Percentiles rank a stretch among this genome's conserved stretches.
Conservation (phyloP, 2,797 vertebrate genomes). For the Onychomys torridus region DNA sequence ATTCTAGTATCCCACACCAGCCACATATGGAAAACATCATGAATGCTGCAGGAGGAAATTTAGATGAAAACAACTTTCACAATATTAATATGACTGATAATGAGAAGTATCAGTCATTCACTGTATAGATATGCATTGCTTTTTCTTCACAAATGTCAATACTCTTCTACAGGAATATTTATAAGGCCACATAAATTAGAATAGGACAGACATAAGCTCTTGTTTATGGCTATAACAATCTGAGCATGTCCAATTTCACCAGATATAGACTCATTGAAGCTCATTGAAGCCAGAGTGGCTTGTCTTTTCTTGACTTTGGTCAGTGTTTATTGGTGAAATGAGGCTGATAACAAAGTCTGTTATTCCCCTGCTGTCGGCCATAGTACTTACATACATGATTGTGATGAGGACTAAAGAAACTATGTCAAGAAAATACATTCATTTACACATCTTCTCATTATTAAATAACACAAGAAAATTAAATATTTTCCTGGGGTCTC, state of each 20-base stretch:
- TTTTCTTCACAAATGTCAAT: background rate
- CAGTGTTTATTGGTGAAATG: background rate
- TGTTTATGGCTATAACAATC: background rate
- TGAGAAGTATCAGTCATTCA: background rate
- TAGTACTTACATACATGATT: background rate
- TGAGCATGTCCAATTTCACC: no score
- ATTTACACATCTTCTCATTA: accelerated
- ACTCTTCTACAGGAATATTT: background rate
- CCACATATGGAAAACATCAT: background rate
- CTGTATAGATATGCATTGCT: background rate
- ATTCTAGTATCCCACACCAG: background rate
- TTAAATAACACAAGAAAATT: background rate
- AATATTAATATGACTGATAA: background rate
- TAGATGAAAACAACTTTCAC: background rate
- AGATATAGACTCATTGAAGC: background rate
- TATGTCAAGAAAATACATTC: background rate
- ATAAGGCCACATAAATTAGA: background rate
- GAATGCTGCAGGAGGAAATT: background rate
- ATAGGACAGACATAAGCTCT: background rate
- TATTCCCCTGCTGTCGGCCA: background rate
- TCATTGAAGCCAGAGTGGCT: background rate
- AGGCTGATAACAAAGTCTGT: accelerated
- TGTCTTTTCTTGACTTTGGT: background rate
- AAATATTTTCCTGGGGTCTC: background rate
- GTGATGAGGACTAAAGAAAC: background rate